A percentile compares a stretch with the other conserved stretches of the same genome.
Conservation (phyloP, 2,113 vertebrate species). For the Corydoras sp. region DNA sequence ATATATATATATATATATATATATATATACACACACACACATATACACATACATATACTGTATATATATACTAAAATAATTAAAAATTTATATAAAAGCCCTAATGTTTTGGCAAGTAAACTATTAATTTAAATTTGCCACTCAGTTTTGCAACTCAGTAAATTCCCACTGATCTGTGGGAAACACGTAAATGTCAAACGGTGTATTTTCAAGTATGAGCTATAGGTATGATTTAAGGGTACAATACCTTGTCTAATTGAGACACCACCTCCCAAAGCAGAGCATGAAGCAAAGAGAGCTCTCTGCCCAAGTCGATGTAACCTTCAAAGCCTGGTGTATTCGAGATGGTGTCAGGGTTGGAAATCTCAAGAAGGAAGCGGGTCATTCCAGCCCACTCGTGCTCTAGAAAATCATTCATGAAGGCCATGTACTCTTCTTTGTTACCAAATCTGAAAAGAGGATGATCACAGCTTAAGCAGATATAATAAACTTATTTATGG, state of each 20-base stretch:
- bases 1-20: no score
- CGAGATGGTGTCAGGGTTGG: constrained; percentile 84
- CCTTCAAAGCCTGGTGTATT: constrained; percentile 89
- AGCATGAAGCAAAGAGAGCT: constrained; percentile 88
- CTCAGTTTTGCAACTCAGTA: no score
- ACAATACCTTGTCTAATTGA: constrained; percentile 89
- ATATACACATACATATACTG: no score
- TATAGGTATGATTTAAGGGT: constrained; percentile 1
- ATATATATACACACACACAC: no score
- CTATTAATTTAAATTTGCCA: no score
- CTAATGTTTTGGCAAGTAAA: no score
- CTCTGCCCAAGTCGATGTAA: constrained; percentile 90
- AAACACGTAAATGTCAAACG: neutral
- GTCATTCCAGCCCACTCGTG: constrained; percentile 96
- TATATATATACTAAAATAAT: no score
- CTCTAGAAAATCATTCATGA: constrained; percentile 97
- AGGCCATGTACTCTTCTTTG: constrained; percentile 97
- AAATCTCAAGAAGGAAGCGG: constrained; percentile 90
- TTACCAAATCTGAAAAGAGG: constrained; percentile 79
- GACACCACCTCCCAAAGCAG: constrained; percentile 93
- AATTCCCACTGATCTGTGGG: no score
- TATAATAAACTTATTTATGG: no score
- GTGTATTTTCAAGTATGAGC: neutral
- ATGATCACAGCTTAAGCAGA: neutral
- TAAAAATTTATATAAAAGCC: no score